phyloP scores from a whole-genome alignment of 2,888 invertebrate genomes.

The Nemurella pictetii region DNA sequence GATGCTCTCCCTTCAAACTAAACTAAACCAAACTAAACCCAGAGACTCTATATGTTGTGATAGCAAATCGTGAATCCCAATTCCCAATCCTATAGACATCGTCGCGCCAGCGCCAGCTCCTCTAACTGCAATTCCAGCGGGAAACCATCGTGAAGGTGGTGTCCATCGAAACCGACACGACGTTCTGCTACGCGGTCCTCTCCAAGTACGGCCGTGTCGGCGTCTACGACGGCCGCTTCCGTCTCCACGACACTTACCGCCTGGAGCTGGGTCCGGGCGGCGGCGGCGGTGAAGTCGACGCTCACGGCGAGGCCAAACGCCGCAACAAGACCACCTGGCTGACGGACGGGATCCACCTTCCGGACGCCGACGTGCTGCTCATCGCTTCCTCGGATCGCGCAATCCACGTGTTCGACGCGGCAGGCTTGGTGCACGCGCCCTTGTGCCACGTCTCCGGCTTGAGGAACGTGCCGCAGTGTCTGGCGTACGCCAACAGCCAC shows the following conservation, averaged over 20 bases:
- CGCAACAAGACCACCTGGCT: slow-evolving; percentile 54
- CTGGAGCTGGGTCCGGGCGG: slow-evolving; percentile 6
- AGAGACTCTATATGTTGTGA: too few species aligned
- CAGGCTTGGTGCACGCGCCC: slow-evolving; percentile 61
- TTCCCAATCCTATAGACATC: too few species aligned
- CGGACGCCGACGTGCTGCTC: slow-evolving; percentile 60
- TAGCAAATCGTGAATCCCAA: too few species aligned
- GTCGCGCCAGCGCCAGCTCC: too few species aligned
- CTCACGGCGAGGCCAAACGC: slow-evolving; percentile 13
- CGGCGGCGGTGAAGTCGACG: slow-evolving; percentile 7
- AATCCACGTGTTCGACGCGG: slow-evolving; percentile 62
- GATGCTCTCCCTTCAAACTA: too few species aligned
- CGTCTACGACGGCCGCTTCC: slow-evolving; percentile 61
- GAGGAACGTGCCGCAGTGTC: slow-evolving; percentile 59
- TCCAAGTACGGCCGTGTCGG: slow-evolving; percentile 63
- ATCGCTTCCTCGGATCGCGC: slow-evolving; percentile 63
- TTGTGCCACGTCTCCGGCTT: slow-evolving; percentile 61
- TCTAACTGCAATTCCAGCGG: slow-evolving; percentile 51
- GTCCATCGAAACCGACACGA: slow-evolving; percentile 58
- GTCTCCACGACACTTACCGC: slow-evolving; percentile 48
- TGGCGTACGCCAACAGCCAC: slow-evolving; percentile 54
- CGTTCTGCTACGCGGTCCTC: slow-evolving; percentile 64
- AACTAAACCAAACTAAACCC: too few species aligned
- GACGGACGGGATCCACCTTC: slow-evolving; percentile 62
- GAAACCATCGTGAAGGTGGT: slow-evolving; percentile 63